Evolutionary conservation across 2,888 invertebrate species (phyloP).

Genomic region (Ornithoptera alexandrae): DNA sequence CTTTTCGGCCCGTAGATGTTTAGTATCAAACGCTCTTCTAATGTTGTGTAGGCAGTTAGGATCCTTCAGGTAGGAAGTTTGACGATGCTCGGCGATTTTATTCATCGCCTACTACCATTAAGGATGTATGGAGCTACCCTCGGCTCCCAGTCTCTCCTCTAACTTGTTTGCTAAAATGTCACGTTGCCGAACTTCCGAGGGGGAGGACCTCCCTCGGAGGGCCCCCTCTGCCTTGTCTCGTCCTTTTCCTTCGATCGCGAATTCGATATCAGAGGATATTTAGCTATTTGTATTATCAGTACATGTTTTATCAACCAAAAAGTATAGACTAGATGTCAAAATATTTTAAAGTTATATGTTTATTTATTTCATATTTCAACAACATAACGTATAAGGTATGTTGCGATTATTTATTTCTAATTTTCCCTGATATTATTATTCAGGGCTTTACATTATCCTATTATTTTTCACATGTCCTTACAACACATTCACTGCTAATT

Average conservation of each 20-base stretch:
- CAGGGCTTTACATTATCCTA: too few species aligned
- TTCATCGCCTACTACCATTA: conserved; percentile 60
- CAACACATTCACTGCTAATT: too few species aligned
- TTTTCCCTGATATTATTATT: too few species aligned
- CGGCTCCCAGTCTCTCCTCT: conserved; percentile 50
- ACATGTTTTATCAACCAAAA: conserved; percentile 11
- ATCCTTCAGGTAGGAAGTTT: conserved; percentile 35
- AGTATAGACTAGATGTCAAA: background rate
- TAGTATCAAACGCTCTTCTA: conserved; percentile 3
- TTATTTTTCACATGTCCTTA: too few species aligned
- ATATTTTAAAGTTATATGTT: too few species aligned
- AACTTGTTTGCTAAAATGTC: conserved; percentile 72
- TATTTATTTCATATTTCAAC: too few species aligned
- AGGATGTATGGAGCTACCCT: conserved; percentile 49
- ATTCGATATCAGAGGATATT: conserved; percentile 40
- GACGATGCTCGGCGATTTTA: conserved; percentile 49
- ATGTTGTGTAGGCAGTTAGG: conserved; percentile 16
- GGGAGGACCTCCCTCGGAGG: conserved; percentile 38
- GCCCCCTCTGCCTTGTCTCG: conserved; percentile 34
- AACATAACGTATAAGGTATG: too few species aligned
- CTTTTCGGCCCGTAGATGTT: background rate
- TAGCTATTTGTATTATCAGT: background rate
- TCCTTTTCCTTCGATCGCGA: conserved; percentile 31
- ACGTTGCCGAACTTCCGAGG: conserved; percentile 53
- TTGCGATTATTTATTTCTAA: too few species aligned